Conservation (phyloP, 2,888 invertebrate genomes). For the Ornithoptera alexandrae region DNA sequence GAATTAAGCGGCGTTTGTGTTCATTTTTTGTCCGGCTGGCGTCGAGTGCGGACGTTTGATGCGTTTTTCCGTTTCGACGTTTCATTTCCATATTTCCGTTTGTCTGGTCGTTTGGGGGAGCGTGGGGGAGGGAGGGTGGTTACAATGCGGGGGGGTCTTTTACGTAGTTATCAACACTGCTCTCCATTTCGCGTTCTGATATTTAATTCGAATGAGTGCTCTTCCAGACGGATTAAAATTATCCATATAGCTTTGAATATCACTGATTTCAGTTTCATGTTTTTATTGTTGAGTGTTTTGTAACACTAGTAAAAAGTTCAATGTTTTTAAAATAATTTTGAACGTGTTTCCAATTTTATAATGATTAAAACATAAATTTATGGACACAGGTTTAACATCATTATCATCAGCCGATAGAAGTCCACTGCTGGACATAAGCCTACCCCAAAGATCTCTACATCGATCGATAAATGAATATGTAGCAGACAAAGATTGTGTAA, state of each 20-base stretch:
- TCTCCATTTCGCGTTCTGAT: constrained; percentile 49
- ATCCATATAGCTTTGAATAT: constrained; percentile 25
- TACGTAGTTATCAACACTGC: constrained; percentile 44
- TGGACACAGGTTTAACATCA: too few species aligned
- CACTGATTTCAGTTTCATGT: constrained; percentile 14
- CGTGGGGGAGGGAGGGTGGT: constrained; percentile 45
- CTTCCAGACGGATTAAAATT: constrained; percentile 41
- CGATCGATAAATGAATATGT: too few species aligned
- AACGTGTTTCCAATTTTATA: too few species aligned
- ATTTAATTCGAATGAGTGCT: constrained; percentile 66
- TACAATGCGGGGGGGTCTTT: constrained; percentile 56
- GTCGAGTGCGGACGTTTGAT: constrained; percentile 64
- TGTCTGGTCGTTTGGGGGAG: constrained; percentile 60
- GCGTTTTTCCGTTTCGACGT: constrained; percentile 75
- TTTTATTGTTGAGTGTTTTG: constrained; percentile 15
- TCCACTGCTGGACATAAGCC: too few species aligned
- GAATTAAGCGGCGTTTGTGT: constrained; percentile 78
- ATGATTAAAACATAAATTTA: too few species aligned
- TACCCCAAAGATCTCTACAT: too few species aligned
- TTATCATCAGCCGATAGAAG: too few species aligned
- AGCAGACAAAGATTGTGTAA: too few species aligned
- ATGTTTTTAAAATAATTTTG: too few species aligned
- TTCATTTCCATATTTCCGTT: constrained; percentile 79
- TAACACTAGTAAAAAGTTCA: not conserved
- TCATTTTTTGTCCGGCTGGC: constrained; percentile 72